A percentile compares a stretch with the other conserved stretches of the same genome.
phyloP scores from a whole-genome alignment of 2,797 vertebrate species.

The Malurus splendens region DNA sequence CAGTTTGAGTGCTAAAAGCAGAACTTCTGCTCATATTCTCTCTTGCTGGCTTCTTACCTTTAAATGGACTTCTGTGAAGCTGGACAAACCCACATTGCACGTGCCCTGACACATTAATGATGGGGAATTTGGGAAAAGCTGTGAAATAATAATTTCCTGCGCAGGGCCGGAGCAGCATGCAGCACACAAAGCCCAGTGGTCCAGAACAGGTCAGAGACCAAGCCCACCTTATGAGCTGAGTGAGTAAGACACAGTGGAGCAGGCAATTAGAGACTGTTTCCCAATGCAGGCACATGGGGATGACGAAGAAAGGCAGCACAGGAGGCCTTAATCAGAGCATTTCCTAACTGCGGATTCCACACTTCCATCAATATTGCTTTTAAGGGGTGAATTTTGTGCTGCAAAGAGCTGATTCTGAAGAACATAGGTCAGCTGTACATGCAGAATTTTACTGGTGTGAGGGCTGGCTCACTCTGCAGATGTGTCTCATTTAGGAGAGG shows the following conservation, averaged over 20 bases:
- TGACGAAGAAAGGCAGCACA: neutral
- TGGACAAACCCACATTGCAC: neutral
- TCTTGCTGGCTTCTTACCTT: neutral
- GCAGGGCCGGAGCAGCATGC: neutral
- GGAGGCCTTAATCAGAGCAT: neutral
- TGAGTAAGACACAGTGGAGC: neutral
- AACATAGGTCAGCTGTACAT: fast-evolving
- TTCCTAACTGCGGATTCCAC: neutral
- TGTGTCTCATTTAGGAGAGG: neutral
- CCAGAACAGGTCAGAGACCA: neutral
- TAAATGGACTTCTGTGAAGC: neutral
- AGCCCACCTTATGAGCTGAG: neutral
- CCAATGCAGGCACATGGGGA: neutral
- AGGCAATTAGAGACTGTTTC: slow-evolving; percentile 14
- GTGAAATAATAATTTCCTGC: neutral
- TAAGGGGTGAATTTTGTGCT: neutral
- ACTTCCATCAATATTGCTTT: neutral
- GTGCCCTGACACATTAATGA: neutral
- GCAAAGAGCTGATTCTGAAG: neutral
- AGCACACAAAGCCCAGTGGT: neutral
- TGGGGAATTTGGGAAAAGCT: neutral
- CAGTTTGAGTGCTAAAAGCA: neutral
- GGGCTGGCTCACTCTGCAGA: neutral
- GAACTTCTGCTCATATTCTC: neutral
- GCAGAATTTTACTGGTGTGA: neutral